Evolutionary conservation across 1,140 invertebrate genomes (phyloP).

Genomic region (Globodera rostochiensis): DNA sequence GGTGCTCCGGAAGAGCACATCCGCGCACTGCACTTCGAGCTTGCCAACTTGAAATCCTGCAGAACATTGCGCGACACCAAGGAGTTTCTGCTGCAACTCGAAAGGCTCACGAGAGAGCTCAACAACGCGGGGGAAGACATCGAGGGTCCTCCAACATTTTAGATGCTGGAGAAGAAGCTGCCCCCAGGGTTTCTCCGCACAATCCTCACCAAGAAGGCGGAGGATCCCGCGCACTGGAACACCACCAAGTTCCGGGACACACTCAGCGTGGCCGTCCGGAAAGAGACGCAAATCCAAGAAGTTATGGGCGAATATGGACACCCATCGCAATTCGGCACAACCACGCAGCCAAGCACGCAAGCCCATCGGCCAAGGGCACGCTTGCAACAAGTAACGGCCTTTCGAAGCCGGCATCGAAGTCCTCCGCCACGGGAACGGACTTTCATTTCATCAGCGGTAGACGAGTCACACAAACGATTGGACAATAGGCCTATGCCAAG

Average conservation of each 20-base stretch:
- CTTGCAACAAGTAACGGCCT: too few relatives aligned
- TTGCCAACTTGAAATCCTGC: not conserved
- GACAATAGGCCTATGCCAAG: not conserved
- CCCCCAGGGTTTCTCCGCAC: not conserved
- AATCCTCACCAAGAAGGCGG: not conserved
- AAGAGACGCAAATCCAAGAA: not conserved
- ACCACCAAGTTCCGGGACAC: not conserved
- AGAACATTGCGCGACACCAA: not conserved
- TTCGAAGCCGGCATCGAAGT: too few relatives aligned
- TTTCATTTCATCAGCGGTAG: not conserved
- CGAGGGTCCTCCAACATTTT: not conserved
- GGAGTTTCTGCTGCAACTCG: not conserved
- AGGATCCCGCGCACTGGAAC: not conserved
- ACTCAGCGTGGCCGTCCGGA: not conserved
- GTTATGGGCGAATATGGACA: conserved; percentile 10
- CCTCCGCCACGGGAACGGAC: too few relatives aligned
- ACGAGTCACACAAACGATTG: not conserved
- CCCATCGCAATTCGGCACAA: not conserved
- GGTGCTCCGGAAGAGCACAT: not conserved
- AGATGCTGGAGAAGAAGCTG: not conserved
- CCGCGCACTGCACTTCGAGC: not conserved
- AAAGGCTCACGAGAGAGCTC: not conserved
- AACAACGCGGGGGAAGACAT: conserved; percentile 3
- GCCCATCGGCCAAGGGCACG: too few relatives aligned
- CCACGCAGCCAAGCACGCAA: too few relatives aligned